Conservation (phyloP, 2,888 invertebrate genomes). For the Stegana nigrithorax region DNA sequence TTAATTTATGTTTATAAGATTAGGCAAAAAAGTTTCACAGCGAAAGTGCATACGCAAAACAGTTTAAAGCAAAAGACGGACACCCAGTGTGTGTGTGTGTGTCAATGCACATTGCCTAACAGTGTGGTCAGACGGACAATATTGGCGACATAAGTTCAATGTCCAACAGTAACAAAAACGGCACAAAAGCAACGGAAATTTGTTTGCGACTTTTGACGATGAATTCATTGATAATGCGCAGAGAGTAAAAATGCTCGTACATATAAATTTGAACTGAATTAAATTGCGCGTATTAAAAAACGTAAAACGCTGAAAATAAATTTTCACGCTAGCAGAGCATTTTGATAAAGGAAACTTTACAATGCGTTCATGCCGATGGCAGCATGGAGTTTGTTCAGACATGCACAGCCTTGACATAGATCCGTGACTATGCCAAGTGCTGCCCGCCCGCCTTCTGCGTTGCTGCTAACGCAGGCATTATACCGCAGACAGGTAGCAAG, state of each 20-base stretch:
- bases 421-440: constrained; percentile 14
- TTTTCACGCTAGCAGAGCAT: no score
- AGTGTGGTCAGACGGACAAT: background rate
- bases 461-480: background rate
- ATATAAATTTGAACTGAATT: no score
- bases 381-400: constrained; percentile 20
- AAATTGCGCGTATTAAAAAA: no score
- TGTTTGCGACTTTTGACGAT: background rate
- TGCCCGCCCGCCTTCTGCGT: background rate
- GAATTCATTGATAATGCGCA: no score
- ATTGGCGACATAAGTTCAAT: constrained; percentile 3
- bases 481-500: no score
- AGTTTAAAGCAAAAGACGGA: background rate
- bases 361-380: background rate
- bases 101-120: constrained; percentile 43
- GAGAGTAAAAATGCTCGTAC: no score
- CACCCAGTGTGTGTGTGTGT: no score
- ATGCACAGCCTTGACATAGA: constrained; percentile 46
- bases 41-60: constrained; percentile 28
- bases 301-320: no score
- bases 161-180: constrained; percentile 3
- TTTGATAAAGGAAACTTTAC: background rate
- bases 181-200: background rate
- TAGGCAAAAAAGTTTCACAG: background rate
- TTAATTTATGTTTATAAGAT: background rate